Evolutionary conservation across 2,797 vertebrate species (phyloP).

Genomic region (Todus mexicanus): DNA sequence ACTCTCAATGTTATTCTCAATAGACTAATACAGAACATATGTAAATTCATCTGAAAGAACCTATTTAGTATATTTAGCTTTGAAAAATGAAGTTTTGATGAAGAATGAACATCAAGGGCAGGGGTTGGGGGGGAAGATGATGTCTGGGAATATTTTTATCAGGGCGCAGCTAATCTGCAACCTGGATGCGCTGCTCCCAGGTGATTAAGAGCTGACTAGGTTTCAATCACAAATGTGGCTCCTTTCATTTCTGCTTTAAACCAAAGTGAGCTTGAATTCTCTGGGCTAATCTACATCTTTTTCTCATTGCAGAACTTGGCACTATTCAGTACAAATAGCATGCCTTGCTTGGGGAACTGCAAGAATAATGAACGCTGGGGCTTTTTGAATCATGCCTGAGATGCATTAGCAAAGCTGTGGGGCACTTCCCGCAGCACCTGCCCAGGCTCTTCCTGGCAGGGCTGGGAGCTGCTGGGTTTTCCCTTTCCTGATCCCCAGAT

Average conservation of each 20-base stretch:
- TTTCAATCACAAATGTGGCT: slow-evolving; percentile 23
- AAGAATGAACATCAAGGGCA: neutral
- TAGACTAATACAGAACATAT: slow-evolving; percentile 30
- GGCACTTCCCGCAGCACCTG: slow-evolving; percentile 8
- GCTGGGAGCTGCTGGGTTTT: neutral
- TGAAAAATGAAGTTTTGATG: slow-evolving; percentile 45
- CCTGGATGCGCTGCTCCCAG: neutral
- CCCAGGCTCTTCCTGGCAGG: neutral
- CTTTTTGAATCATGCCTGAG: slow-evolving; percentile 1
- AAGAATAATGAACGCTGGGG: neutral
- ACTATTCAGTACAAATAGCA: neutral
- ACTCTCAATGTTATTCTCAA: slow-evolving; percentile 15
- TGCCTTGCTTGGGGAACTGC: neutral
- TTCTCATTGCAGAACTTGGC: slow-evolving; percentile 42
- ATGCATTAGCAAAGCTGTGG: slow-evolving; percentile 14
- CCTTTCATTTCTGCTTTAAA: slow-evolving; percentile 19
- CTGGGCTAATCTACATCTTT: slow-evolving; percentile 16
- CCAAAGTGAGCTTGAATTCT: neutral
- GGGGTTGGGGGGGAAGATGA: neutral
- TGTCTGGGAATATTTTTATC: slow-evolving; percentile 11
- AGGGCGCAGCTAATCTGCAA: neutral
- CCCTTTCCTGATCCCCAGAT: neutral
- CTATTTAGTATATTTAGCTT: slow-evolving; percentile 5
- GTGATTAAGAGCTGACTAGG: neutral
- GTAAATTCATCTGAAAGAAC: slow-evolving; percentile 4